A percentile compares a stretch with the other conserved stretches of the same genome.
Conservation (phyloP, 2,888 invertebrate species). For the Dasysyrphus tricinctus region DNA sequence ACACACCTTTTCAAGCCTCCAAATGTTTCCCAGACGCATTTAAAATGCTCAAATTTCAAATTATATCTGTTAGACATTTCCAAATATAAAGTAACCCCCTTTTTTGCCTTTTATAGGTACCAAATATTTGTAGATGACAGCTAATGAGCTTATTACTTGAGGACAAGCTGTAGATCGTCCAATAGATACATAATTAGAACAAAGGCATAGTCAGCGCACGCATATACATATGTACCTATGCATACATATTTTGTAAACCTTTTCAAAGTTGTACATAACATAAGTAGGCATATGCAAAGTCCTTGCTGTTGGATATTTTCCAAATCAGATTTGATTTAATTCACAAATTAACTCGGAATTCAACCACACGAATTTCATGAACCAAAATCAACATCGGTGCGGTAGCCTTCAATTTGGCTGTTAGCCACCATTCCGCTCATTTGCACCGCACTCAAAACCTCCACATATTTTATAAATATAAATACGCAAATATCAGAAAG, state of each 20-base stretch:
- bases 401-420: slow-evolving; percentile 53
- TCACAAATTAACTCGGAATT: slow-evolving; percentile 43
- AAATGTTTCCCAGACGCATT: too few species aligned
- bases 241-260: neutral
- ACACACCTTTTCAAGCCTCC: too few species aligned
- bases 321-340: slow-evolving; percentile 35
- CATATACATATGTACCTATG: neutral
- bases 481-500: neutral
- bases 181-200: neutral
- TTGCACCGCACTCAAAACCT: slow-evolving; percentile 34
- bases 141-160: neutral
- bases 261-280: neutral
- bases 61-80: too few species aligned
- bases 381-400: slow-evolving; percentile 54
- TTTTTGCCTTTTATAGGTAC: too few species aligned
- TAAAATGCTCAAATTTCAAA: too few species aligned
- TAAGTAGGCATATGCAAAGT: neutral
- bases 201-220: neutral
- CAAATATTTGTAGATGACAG: too few species aligned
- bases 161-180: neutral
- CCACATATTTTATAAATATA: slow-evolving; percentile 19
- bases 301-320: neutral
- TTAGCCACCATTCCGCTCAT: slow-evolving; percentile 35
- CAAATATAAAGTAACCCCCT: too few species aligned
- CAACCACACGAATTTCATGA: slow-evolving; percentile 47